These are phyloP conservation scores for Drosophila eohydei DNA, from an alignment of 2,888 invertebrate species.

Conservation along the genomic window DNA sequence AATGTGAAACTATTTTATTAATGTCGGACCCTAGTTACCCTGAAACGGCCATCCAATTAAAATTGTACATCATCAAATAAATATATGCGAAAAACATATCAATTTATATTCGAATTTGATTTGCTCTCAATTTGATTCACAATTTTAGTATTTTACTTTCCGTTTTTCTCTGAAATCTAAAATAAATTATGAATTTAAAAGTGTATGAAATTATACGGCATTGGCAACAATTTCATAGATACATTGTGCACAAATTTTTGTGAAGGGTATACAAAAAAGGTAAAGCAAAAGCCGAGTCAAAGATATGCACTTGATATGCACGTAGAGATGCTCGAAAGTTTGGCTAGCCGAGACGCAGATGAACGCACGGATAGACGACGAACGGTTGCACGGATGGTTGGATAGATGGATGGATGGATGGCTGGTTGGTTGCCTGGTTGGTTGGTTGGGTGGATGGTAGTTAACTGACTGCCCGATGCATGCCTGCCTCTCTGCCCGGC, in stretches of 20 bases:
- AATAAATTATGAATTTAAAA: background rate
- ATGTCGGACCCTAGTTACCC: background rate
- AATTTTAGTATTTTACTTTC: no score
- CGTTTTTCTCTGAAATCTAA: background rate
- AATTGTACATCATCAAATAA: background rate
- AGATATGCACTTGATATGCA: slow-evolving; percentile 67
- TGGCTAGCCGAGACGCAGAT: slow-evolving; percentile 60
- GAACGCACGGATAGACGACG: slow-evolving; percentile 64
- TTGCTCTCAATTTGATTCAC: no score
- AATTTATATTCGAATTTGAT: background rate
- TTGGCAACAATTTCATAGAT: slow-evolving; percentile 6
- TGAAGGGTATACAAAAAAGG: slow-evolving; percentile 11
- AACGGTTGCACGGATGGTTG: slow-evolving; percentile 47
- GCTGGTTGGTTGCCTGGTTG: slow-evolving; percentile 42
- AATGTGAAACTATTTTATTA: slow-evolving; percentile 19
- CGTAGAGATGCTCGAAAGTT: slow-evolving; percentile 68
- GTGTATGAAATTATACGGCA: background rate
- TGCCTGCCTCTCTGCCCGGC: slow-evolving; percentile 20
- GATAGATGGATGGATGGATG: slow-evolving; percentile 42
- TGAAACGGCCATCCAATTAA: background rate
- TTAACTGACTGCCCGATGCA: slow-evolving; percentile 55
- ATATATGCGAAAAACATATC: background rate
- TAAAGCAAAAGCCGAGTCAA: slow-evolving; percentile 46
- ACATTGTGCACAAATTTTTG: background rate
- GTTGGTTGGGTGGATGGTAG: slow-evolving; percentile 48